A percentile compares a stretch with the other conserved stretches of the same genome.
Evolutionary conservation across 1,140 invertebrate species (phyloP).

Genomic region (Melitaea cinxia): DNA sequence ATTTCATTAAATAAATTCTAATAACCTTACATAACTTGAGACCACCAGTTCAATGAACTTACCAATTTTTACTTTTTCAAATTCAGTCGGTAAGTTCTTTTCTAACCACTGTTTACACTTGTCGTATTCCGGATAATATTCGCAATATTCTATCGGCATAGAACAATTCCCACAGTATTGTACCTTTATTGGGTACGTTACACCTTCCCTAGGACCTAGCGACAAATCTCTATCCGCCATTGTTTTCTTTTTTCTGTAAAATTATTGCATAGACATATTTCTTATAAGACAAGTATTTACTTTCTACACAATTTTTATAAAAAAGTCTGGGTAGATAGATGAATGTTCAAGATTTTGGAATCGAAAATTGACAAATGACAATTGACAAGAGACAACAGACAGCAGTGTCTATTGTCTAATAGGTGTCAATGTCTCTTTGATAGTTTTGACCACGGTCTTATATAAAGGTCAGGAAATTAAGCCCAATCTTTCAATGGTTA

Average conservation of each 20-base stretch:
- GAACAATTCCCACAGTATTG: constrained; percentile 97
- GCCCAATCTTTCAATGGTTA: too few relatives aligned
- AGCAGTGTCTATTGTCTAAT: too few relatives aligned
- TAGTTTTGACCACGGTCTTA: too few relatives aligned
- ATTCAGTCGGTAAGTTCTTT: constrained; percentile 95
- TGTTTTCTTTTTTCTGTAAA: constrained; percentile 35
- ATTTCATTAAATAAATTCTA: constrained; percentile 17
- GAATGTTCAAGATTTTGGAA: constrained; percentile 1
- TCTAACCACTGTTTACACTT: constrained; percentile 99
- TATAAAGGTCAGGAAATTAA: too few relatives aligned
- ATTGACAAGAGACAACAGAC: too few relatives aligned
- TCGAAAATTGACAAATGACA: constrained; percentile 3
- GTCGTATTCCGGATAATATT: constrained; percentile 98
- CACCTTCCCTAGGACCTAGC: constrained; percentile 73
- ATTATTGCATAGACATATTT: constrained; percentile 41
- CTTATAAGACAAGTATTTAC: neutral
- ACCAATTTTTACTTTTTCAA: constrained; percentile 92
- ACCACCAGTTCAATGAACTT: constrained; percentile 42
- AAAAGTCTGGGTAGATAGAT: neutral
- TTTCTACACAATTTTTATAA: constrained; percentile 8
- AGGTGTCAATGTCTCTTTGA: too few relatives aligned
- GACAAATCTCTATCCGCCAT: constrained; percentile 79
- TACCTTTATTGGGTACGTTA: constrained; percentile 92
- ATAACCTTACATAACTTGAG: constrained; percentile 30
- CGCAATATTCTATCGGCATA: constrained; percentile 98